Evolutionary conservation across 2,888 invertebrate genomes (phyloP), one percentile per base, ranked within the genome.

Genomic region (Lycophotia porphyrea): DNA sequence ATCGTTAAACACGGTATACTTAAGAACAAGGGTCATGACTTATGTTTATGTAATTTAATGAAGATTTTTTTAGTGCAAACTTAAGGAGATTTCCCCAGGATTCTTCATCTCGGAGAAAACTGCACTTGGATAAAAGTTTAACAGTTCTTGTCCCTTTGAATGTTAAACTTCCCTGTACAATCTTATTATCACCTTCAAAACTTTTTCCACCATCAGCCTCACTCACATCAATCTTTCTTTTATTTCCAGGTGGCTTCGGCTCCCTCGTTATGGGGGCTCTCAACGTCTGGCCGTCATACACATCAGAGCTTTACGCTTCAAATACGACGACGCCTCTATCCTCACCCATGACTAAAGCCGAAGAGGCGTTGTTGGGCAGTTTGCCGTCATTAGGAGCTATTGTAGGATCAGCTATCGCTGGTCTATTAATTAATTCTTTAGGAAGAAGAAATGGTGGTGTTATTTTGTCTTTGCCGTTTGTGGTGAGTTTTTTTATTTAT

Each of bases 221-320:
- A 36, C n/a, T 63, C 18, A 63, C 39, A 63, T n/a, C n/a, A 39
- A 18, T 39, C 0, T 8, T 39, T 39, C 4, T 66, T 65, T 36
- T 73, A 27, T 65, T 91, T 89, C 2, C 89, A 96, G 96, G 90
- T 80, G 91, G 93, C 27, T 91, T 92, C 31, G 93, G 93, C 9
- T 91, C 91, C 11, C 64, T 93, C 0, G 74, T 92, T 0, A 93
- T 93, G 91, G 96, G 94, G 4, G 27, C 92, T 4, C 84, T 95
- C 0, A 93, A 96, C 71, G 97, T 97, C 1, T 97, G 97, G 97
- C 95, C 97, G 0, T 97, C 97, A 0, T 97, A 97, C 71, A 96
- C 97, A 1, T 88, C 96, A 1, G 92, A 94, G 0, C 90, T 94
- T 24, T 93, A 97, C 61, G 92, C 95, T 27, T 93, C 95, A 0